Conservation (phyloP, 2,888 invertebrate species). For the Polyploca ridens region DNA sequence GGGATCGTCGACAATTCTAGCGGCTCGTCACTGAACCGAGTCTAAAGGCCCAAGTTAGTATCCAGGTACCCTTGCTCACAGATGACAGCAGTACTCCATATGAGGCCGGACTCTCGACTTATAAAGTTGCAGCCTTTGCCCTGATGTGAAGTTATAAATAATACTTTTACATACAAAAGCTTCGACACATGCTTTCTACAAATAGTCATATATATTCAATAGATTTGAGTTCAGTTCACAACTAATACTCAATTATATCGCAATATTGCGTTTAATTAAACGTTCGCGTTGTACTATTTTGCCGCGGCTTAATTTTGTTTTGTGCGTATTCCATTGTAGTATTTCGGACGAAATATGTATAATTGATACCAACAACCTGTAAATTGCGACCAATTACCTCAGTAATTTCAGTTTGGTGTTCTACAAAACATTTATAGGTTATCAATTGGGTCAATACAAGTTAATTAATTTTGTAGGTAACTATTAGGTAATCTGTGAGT, state of each 20-base stretch:
- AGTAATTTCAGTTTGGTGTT: slow-evolving; percentile 28
- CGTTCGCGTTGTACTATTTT: slow-evolving; percentile 53
- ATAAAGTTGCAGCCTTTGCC: too few species aligned
- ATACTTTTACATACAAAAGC: slow-evolving; percentile 20
- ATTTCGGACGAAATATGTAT: slow-evolving; percentile 50
- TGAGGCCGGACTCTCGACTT: too few species aligned
- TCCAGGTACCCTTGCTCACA: too few species aligned
- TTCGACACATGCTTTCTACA: slow-evolving; percentile 38
- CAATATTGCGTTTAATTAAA: slow-evolving; percentile 67
- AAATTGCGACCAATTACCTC: slow-evolving; percentile 51
- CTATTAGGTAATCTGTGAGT: background rate
- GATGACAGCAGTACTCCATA: too few species aligned
- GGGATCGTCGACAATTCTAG: too few species aligned
- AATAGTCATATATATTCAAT: slow-evolving; percentile 64
- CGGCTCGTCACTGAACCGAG: too few species aligned
- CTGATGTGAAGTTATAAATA: too few species aligned
- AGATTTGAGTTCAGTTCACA: slow-evolving; percentile 60
- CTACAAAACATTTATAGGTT: slow-evolving; percentile 1
- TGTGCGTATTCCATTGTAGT: slow-evolving; percentile 58
- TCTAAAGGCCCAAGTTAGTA: too few species aligned
- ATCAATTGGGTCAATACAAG: background rate
- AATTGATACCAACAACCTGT: slow-evolving; percentile 49
- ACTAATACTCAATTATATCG: slow-evolving; percentile 68
- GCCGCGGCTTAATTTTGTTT: slow-evolving; percentile 62
- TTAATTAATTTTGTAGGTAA: background rate